These are phyloP conservation scores for Mythimna impura DNA, from an alignment of 2,888 invertebrate species.

Conservation along the genomic window DNA sequence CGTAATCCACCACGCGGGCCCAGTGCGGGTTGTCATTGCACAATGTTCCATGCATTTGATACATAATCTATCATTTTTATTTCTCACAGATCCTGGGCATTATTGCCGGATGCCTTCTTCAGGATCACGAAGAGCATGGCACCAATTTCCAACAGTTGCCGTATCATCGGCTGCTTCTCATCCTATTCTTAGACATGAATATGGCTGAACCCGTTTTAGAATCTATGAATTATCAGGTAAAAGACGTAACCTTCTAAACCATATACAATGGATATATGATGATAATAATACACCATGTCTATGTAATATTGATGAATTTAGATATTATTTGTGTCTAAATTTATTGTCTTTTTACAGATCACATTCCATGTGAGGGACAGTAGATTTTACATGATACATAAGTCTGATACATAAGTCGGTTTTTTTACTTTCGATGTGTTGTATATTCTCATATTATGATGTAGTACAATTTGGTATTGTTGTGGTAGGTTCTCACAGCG, in stretches of 20 bases:
- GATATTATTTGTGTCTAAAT: slow-evolving; percentile 21
- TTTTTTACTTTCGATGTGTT: slow-evolving; percentile 9
- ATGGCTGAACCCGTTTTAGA: slow-evolving; percentile 98
- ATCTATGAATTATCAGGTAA: slow-evolving; percentile 97
- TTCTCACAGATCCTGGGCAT: slow-evolving; percentile 93
- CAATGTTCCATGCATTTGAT: neutral
- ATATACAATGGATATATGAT: too few species aligned
- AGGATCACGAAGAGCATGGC: slow-evolving; percentile 98
- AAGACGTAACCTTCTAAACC: neutral
- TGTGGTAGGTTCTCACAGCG: slow-evolving; percentile 94
- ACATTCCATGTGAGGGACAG: slow-evolving; percentile 25
- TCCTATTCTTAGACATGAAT: slow-evolving; percentile 98
- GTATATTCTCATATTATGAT: neutral
- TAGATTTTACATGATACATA: slow-evolving; percentile 19
- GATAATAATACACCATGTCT: neutral
- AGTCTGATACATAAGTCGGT: slow-evolving; percentile 20
- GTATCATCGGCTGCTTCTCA: slow-evolving; percentile 98
- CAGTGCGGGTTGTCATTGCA: neutral
- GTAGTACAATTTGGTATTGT: slow-evolving; percentile 17
- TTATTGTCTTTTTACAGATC: slow-evolving; percentile 28
- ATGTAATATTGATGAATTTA: slow-evolving; percentile 3
- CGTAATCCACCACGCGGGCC: too few species aligned
- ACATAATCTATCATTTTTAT: neutral
- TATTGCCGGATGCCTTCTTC: slow-evolving; percentile 97
- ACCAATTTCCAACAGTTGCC: slow-evolving; percentile 99